Evolutionary conservation across 1,140 invertebrate species (phyloP).

Genomic region (Antheraea mylitta): DNA sequence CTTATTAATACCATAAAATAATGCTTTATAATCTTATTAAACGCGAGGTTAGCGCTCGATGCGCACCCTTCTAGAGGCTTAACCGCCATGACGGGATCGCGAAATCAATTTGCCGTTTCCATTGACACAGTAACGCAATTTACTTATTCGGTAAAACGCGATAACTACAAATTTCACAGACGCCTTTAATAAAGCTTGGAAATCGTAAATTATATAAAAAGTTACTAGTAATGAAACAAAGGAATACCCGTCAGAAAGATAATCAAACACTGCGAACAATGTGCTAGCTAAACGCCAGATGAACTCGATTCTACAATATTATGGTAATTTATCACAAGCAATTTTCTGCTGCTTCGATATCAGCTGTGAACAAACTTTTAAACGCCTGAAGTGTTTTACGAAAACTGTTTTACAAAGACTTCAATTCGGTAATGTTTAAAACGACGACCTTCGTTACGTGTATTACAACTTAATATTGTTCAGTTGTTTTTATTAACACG

Average conservation of each 20-base stretch:
- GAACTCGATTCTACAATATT: slow-evolving; percentile 51
- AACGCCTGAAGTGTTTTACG: slow-evolving; percentile 31
- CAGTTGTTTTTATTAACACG: slow-evolving; percentile 20
- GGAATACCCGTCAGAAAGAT: slow-evolving; percentile 40
- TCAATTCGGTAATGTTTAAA: slow-evolving; percentile 35
- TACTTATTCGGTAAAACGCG: background rate
- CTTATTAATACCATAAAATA: slow-evolving; percentile 83
- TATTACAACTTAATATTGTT: slow-evolving; percentile 17
- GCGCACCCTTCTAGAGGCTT: slow-evolving; percentile 59
- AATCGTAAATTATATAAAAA: slow-evolving; percentile 21
- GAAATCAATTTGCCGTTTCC: slow-evolving; percentile 81
- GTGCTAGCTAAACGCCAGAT: slow-evolving; percentile 55
- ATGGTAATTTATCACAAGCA: slow-evolving; percentile 56
- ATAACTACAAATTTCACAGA: background rate
- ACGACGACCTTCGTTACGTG: slow-evolving; percentile 35
- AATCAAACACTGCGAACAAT: slow-evolving; percentile 46
- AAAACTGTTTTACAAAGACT: slow-evolving; percentile 32
- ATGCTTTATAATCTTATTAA: slow-evolving; percentile 85
- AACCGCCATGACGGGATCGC: slow-evolving; percentile 67
- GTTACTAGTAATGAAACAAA: slow-evolving; percentile 50
- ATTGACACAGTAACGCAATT: slow-evolving; percentile 42
- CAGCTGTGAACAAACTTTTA: slow-evolving; percentile 42
- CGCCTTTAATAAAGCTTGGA: background rate
- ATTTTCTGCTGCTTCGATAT: slow-evolving; percentile 48
- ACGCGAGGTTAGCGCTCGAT: slow-evolving; percentile 80